phyloP scores from a whole-genome alignment of 2,797 vertebrate species.

The Enteromius mattozi region DNA sequence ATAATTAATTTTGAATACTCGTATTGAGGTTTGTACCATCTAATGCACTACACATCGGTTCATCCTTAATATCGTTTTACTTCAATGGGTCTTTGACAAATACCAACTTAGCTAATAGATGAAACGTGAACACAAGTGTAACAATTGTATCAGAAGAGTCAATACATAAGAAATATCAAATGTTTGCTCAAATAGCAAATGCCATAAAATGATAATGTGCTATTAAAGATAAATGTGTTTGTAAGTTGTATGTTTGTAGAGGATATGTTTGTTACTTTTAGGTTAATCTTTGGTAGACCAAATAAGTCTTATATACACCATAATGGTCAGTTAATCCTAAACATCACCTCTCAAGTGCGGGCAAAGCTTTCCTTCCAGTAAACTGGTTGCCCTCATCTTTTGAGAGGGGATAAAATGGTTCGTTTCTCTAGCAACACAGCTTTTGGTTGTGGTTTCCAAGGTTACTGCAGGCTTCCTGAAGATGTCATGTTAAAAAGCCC shows the following conservation, averaged over 20 bases:
- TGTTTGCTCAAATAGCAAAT: neutral
- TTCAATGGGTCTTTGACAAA: neutral
- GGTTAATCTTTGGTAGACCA: neutral
- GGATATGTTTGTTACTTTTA: neutral
- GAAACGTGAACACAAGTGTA: neutral
- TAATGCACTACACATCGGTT: neutral
- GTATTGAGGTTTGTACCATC: neutral
- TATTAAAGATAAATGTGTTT: neutral
- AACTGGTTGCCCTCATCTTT: constrained; percentile 9
- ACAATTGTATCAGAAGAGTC: neutral
- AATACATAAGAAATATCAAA: neutral
- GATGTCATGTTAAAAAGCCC: constrained; percentile 14
- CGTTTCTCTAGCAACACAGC: constrained; percentile 21
- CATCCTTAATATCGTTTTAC: neutral
- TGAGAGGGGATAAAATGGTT: constrained; percentile 6
- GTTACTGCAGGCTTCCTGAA: constrained; percentile 21
- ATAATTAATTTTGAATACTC: neutral
- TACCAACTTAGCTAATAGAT: neutral
- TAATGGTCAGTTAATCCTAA: neutral
- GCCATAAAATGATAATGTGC: neutral
- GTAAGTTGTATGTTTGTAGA: neutral
- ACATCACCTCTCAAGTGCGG: neutral
- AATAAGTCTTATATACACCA: neutral
- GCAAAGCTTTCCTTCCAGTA: neutral
- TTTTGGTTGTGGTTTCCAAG: constrained; percentile 31